These are phyloP conservation scores for Meiosimyza decipiens DNA, from an alignment of 2,888 invertebrate genomes.

Conservation along the genomic window DNA sequence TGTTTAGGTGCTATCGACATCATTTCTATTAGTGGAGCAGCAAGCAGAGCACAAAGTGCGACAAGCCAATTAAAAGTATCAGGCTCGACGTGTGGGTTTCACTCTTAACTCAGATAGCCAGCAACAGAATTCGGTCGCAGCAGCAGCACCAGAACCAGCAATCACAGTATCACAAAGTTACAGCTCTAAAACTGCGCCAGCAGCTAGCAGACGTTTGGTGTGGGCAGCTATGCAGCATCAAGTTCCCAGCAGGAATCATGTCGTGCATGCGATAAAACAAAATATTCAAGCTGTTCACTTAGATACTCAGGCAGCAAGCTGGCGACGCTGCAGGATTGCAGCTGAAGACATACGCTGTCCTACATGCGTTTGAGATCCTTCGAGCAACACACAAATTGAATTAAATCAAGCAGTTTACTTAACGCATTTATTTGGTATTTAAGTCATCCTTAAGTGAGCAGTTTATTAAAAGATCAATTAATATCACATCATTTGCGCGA, in stretches of 20 bases:
- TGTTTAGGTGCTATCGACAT: slow-evolving; percentile 68
- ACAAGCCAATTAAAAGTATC: slow-evolving; percentile 64
- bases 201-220: slow-evolving; percentile 27
- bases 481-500: too few relatives aligned
- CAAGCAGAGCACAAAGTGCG: slow-evolving; percentile 48
- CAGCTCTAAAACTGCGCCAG: neutral
- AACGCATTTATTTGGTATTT: too few relatives aligned
- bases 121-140: neutral
- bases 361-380: slow-evolving; percentile 9
- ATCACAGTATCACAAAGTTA: neutral
- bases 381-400: neutral
- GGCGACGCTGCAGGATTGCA: neutral
- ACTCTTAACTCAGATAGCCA: slow-evolving; percentile 12
- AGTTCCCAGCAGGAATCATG: slow-evolving; percentile 50
- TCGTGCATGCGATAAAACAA: slow-evolving; percentile 48
- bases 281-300: slow-evolving; percentile 39
- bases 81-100: slow-evolving; percentile 48
- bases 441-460: too few relatives aligned
- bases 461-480: too few relatives aligned
- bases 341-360: neutral
- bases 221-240: slow-evolving; percentile 47
- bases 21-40: slow-evolving; percentile 58
- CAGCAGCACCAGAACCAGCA: slow-evolving; percentile 10
- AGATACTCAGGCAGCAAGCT: neutral
- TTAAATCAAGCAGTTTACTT: too few relatives aligned